phyloP scores from a whole-genome alignment of 2,888 invertebrate genomes.

The Chamaedrilus cognettii region DNA sequence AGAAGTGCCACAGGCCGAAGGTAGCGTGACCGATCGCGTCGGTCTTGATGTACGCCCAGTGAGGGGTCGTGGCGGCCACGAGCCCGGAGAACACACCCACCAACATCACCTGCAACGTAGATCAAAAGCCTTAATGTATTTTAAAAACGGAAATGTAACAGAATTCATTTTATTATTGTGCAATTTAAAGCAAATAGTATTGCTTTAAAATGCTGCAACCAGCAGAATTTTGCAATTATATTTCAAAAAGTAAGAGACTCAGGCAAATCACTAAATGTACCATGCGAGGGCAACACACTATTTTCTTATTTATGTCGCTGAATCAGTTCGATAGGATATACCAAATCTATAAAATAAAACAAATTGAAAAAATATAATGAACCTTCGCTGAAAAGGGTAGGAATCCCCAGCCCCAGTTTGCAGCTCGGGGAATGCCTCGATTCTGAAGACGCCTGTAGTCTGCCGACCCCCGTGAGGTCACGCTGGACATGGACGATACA shows the following conservation, averaged over 20 bases:
- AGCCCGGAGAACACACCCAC: slow-evolving; percentile 25
- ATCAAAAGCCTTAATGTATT: neutral
- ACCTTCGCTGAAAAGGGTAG: slow-evolving; percentile 24
- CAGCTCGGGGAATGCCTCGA: slow-evolving; percentile 24
- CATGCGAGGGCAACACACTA: too few relatives aligned
- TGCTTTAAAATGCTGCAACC: too few relatives aligned
- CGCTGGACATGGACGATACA: neutral
- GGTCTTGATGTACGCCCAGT: slow-evolving; percentile 33
- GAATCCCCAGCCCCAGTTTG: slow-evolving; percentile 30
- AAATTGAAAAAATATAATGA: neutral
- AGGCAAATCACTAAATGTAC: too few relatives aligned
- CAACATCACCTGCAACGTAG: slow-evolving; percentile 16
- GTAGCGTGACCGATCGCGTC: slow-evolving; percentile 17
- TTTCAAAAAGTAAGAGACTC: too few relatives aligned
- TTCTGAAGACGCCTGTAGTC: neutral
- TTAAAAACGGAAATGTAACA: too few relatives aligned
- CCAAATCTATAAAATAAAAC: too few relatives aligned
- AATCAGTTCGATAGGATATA: too few relatives aligned
- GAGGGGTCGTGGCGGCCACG: slow-evolving; percentile 30
- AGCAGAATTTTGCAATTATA: too few relatives aligned
- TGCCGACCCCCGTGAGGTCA: neutral
- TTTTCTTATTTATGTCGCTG: too few relatives aligned
- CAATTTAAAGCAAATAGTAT: too few relatives aligned
- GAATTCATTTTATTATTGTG: too few relatives aligned
- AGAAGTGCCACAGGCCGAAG: slow-evolving; percentile 35